These are phyloP conservation scores for Cactoblastis cactorum DNA, from an alignment of 2,888 invertebrate genomes.

Conservation along the genomic window DNA sequence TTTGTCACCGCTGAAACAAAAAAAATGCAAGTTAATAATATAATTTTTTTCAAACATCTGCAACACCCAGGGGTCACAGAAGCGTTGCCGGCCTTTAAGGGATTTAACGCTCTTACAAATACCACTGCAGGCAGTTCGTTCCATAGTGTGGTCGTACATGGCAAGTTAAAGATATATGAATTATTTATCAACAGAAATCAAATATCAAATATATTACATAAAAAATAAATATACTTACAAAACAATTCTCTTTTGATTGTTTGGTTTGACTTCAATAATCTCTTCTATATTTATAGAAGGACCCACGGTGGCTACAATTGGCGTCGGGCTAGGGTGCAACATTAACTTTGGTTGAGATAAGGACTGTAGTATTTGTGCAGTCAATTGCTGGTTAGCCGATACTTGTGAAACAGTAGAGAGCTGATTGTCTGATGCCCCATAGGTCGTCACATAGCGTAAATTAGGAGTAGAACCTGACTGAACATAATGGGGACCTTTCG, in stretches of 20 bases:
- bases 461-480: slow-evolving; percentile 68
- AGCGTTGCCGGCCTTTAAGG: too few species aligned
- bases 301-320: slow-evolving; percentile 23
- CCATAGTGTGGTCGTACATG: too few species aligned
- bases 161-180: too few species aligned
- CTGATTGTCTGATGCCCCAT: slow-evolving; percentile 55
- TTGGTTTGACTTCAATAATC: slow-evolving; percentile 44
- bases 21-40: background rate
- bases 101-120: too few species aligned
- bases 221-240: slow-evolving; percentile 51
- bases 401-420: slow-evolving; percentile 67
- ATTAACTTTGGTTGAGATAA: slow-evolving; percentile 68
- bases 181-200: too few species aligned
- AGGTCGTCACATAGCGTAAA: slow-evolving; percentile 67
- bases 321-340: slow-evolving; percentile 47
- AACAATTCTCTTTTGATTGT: slow-evolving; percentile 63
- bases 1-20: slow-evolving; percentile 67
- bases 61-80: too few species aligned
- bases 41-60: background rate
- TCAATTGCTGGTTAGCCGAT: slow-evolving; percentile 80
- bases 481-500: slow-evolving; percentile 73
- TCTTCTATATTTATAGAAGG: slow-evolving; percentile 43
- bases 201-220: slow-evolving; percentile 11
- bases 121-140: too few species aligned
- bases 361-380: slow-evolving; percentile 82